Conservation (phyloP, 2,113 vertebrate species). For the Cynopterus brachyotis region DNA sequence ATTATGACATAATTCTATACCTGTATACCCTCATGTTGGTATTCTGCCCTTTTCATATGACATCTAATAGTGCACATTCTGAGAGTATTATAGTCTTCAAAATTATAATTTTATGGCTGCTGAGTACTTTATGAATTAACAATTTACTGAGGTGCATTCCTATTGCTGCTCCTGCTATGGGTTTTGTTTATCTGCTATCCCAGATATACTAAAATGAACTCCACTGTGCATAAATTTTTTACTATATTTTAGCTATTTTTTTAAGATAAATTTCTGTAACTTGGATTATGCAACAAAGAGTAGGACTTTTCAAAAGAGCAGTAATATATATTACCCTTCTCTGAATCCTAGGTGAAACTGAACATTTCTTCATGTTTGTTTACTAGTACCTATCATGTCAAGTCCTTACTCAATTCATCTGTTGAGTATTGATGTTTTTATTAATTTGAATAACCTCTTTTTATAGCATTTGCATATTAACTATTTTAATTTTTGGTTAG, state of each 20-base stretch:
- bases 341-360: background rate
- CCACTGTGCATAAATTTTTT: background rate
- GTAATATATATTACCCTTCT: background rate
- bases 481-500: background rate
- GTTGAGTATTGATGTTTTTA: background rate
- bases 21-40: background rate
- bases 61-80: background rate
- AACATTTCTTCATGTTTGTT: background rate
- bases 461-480: background rate
- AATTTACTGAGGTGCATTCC: background rate
- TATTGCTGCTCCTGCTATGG: background rate
- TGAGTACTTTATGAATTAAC: background rate
- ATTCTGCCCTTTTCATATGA: background rate
- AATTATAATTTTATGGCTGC: background rate
- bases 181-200: background rate
- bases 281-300: background rate
- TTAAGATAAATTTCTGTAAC: background rate
- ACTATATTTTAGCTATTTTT: background rate
- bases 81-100: background rate
- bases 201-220: background rate
- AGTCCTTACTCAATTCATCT: background rate
- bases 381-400: background rate
- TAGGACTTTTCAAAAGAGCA: background rate
- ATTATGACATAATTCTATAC: background rate
- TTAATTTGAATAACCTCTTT: background rate